phyloP scores from a whole-genome alignment of 2,113 vertebrate genomes.

The Parotia lawesii region DNA sequence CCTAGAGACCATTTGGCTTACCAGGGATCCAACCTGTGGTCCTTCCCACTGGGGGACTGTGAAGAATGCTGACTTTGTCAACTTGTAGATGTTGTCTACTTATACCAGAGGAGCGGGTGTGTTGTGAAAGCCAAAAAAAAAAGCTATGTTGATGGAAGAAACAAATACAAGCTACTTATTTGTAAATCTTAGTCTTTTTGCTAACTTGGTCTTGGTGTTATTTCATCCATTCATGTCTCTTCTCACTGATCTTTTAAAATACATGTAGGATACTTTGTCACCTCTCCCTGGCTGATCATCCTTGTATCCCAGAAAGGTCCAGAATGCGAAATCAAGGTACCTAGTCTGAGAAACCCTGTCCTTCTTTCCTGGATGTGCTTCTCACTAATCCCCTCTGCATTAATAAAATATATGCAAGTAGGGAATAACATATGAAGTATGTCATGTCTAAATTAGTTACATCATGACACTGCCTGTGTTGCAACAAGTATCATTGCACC shows the following conservation, averaged over 20 bases:
- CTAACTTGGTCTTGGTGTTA: background rate
- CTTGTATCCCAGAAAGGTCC: background rate
- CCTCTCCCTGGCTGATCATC: background rate
- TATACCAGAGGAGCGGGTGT: background rate
- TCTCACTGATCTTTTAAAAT: background rate
- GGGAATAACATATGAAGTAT: background rate
- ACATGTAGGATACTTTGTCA: background rate
- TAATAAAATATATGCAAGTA: background rate
- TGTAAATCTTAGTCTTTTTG: background rate
- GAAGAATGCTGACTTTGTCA: background rate
- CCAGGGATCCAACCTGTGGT: background rate
- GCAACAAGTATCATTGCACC: background rate
- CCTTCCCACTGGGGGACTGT: rapidly evolving
- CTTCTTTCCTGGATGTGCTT: background rate
- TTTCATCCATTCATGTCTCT: background rate
- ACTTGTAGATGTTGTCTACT: background rate
- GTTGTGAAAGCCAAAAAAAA: rapidly evolving
- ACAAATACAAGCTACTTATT: background rate
- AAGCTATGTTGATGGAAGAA: background rate
- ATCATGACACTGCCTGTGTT: background rate
- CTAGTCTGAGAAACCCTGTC: background rate
- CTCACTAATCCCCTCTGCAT: background rate
- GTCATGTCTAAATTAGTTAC: background rate
- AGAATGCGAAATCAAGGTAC: background rate
- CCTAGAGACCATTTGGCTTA: background rate